Evolutionary conservation across 2,888 invertebrate species (phyloP), one percentile per base, ranked within the genome.

Genomic region (Ichneumoninae sp.): DNA sequence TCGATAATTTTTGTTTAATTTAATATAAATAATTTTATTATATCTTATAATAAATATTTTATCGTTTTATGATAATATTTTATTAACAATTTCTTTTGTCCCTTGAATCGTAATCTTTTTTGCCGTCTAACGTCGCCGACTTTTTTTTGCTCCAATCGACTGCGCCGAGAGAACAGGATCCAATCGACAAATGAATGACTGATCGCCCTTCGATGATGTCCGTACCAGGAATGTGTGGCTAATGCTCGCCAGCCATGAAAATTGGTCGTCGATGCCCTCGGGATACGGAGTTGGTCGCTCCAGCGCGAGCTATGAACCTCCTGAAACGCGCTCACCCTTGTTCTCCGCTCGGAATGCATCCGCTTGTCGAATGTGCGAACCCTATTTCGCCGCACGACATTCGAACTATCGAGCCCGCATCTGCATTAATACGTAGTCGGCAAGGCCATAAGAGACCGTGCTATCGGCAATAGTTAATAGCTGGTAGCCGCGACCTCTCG

Each of bases 381-480:
- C 16, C 30, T 6, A 33, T 16, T 62, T 30, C 16, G 4, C 60
- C 16, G n/a, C 6, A 30, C 60, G 60, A 62, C 33, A 33, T 30
- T 30, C 30, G 30, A 62, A 62, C 60, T 13, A n/a, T 30, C 60
- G 60, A 33, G 60, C 60, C 33, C 33, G 30, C 60, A 62, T 62
- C 60, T n/a, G 60, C 60, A 62, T 62, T 62, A 30, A 62, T 62
- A 62, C 60, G 16, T 16, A 62, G 33, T 33, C 60, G 60, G 30
- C 30, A 5, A 33, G 33, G 16, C 33, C 30, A 30, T 19, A 52
- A 16, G 60, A 62, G 60, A 65, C 65, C 33, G 16, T 30, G 26
- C 30, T 54, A 82, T 82, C 47, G 82, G 78, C 70, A 78, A 79
- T 72, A 69, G 72, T 77, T 83, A 54, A 83, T 83, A 69, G 76